Conservation (phyloP, 2,797 vertebrate species). For the Lerista edwardsae region DNA sequence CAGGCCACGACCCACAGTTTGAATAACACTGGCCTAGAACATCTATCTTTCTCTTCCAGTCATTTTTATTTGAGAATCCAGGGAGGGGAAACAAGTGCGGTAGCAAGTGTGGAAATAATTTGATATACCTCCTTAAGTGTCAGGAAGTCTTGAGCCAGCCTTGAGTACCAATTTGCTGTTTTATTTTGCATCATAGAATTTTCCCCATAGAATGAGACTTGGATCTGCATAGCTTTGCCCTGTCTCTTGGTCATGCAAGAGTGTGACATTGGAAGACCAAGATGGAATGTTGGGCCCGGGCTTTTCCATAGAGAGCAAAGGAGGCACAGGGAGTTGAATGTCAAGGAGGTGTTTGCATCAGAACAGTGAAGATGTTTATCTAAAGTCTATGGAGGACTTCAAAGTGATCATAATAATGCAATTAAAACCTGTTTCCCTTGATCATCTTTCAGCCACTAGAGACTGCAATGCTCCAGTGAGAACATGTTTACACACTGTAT, state of each 20-base stretch:
- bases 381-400: conserved; percentile 11
- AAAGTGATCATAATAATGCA: neutral
- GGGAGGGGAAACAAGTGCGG: neutral
- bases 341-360: neutral
- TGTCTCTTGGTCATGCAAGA: neutral
- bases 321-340: too few relatives aligned
- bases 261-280: neutral
- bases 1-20: too few relatives aligned
- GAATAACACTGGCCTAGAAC: too few relatives aligned
- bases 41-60: too few relatives aligned
- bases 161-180: too few relatives aligned
- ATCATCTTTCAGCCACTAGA: conserved; percentile 1
- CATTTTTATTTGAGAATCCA: too few relatives aligned
- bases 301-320: neutral
- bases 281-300: neutral
- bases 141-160: too few relatives aligned
- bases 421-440: neutral
- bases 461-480: neutral
- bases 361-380: neutral
- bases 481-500: rapidly evolving
- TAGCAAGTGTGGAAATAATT: neutral
- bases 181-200: neutral
- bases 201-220: too few relatives aligned
- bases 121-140: too few relatives aligned
- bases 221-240: neutral